A percentile compares a stretch with the other conserved stretches of the same genome.
phyloP scores from a whole-genome alignment of 2,797 vertebrate species.

The Glyptemys insculpta region DNA sequence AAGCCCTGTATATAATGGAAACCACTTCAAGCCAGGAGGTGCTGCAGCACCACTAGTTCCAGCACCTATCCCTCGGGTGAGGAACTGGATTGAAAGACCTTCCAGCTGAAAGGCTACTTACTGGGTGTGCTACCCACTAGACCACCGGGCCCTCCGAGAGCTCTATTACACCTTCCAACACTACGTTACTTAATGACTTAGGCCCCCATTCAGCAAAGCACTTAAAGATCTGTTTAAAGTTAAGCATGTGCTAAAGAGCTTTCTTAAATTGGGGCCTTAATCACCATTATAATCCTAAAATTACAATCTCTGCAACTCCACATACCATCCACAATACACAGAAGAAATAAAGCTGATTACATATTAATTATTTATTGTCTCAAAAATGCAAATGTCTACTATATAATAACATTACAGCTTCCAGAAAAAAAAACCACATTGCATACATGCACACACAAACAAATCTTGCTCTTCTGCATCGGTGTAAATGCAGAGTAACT shows the following conservation, averaged over 20 bases:
- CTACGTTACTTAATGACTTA: background rate
- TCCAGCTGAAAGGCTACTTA: background rate
- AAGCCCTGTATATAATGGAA: too few species aligned
- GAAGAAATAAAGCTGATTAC: conserved; percentile 61
- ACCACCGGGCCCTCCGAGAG: background rate
- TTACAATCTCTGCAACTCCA: background rate
- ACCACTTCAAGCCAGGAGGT: too few species aligned
- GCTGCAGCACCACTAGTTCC: too few species aligned
- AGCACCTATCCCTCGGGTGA: too few species aligned
- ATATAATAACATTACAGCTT: background rate
- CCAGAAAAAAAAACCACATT: background rate
- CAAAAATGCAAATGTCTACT: conserved; percentile 12
- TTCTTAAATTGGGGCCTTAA: rapidly evolving
- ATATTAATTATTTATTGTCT: conserved; percentile 47
- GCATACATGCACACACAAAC: too few species aligned
- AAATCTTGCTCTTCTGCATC: background rate
- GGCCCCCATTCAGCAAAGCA: background rate
- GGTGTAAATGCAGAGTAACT: conserved; percentile 7
- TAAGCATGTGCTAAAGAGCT: background rate
- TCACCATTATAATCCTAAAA: background rate
- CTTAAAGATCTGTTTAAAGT: background rate
- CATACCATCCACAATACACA: conserved; percentile 53
- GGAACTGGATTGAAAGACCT: background rate
- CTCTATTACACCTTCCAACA: background rate
- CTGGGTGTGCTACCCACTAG: background rate